Conservation (phyloP, 1,140 invertebrate genomes). For the Anastrepha obliqua region DNA sequence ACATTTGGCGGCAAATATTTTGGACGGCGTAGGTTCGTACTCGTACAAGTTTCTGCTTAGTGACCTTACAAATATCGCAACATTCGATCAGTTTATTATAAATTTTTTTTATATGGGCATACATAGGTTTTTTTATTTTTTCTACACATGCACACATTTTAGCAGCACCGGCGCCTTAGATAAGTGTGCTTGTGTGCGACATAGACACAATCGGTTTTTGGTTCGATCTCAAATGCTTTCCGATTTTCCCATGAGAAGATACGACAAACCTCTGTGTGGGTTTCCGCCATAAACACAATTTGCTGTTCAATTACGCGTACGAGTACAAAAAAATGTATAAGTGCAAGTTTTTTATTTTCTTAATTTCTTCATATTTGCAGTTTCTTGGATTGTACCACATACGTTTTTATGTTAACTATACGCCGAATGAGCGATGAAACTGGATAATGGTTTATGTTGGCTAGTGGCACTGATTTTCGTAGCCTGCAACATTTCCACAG, state of each 20-base stretch:
- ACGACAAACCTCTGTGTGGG: too few species aligned
- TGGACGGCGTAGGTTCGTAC: not conserved
- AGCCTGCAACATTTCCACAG: conserved; percentile 51
- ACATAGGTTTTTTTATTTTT: not conserved
- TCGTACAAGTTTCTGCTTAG: not conserved
- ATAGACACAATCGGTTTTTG: too few species aligned
- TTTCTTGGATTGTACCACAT: conserved; percentile 61
- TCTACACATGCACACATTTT: not conserved
- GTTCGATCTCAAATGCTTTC: too few species aligned
- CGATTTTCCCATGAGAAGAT: too few species aligned
- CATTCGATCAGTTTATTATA: not conserved
- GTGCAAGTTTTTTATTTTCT: not conserved
- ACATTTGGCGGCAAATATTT: not conserved
- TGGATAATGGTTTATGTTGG: conserved; percentile 63
- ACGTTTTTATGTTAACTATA: conserved; percentile 46
- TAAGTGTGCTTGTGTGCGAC: too few species aligned
- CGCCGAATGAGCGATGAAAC: conserved; percentile 66
- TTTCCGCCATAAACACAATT: too few species aligned
- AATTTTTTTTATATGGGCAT: not conserved
- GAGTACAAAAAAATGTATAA: too few species aligned
- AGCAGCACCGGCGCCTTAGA: too few species aligned
- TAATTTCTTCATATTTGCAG: conserved; percentile 46
- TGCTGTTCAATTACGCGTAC: too few species aligned
- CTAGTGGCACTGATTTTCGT: conserved; percentile 65
- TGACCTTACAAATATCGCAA: not conserved